Evolutionary conservation across 1,140 invertebrate genomes (phyloP), one percentile per base, ranked within the genome.

Genomic region (Ceratitis capitata): DNA sequence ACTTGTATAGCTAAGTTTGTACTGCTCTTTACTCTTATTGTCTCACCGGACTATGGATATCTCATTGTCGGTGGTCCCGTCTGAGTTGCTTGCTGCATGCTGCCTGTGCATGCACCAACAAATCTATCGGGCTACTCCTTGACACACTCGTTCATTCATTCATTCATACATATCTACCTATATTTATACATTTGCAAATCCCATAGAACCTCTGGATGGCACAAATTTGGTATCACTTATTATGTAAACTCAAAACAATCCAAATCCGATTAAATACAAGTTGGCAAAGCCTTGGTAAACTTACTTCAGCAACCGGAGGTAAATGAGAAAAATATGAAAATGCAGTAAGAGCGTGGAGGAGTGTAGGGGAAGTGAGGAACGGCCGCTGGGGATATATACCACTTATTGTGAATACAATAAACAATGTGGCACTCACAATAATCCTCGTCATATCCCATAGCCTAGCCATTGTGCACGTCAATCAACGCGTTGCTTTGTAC

Each of bases 191-290:
- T 51, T 83, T 53, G 82, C 26, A 53, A 83, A 83, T 32, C 49
- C 82, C 49, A 83, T 26, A 83, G 23, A 51, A 51, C 29, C 49
- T 35, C 49, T 51, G 47, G 32, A 26, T 53, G 45, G 47, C 45
- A 83, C 45, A 83, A 83, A 83, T 51, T 83, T 53, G 26, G 47
- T 49, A 83, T 83, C 49, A 51, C 82, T 53, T 83, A 84, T 84
- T 84, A 84, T 47, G 83, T 84, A 84, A 84, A 84, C 83, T 61
- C 82, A 64, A 84, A 61, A 84, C 83, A 84, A 61, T 84, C 83
- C 83, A 84, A 84, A 84, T 84, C 83, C 83, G 83, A 84, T 84
- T 84, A 84, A 64, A 84, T 83, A 53, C 82, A 53, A 83, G 78
- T 51, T 49, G 29, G 26, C 47, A 83, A 51, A 47, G 39, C 69